Evolutionary conservation across 2,888 invertebrate genomes (phyloP).

Genomic region (Drosophila falleni): DNA sequence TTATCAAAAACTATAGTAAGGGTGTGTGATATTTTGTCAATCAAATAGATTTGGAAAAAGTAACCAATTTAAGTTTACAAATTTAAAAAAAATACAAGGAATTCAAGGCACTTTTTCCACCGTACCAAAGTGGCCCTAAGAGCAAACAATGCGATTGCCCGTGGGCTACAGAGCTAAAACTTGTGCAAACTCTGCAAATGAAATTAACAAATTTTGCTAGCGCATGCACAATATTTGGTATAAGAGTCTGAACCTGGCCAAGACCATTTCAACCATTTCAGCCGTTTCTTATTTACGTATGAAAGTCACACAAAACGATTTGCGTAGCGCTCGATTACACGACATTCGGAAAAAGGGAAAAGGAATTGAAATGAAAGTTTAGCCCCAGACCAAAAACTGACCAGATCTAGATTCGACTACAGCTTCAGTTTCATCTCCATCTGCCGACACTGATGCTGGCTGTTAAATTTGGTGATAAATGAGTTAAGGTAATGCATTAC

Average conservation of each 20-base stretch:
- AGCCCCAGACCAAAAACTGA: conserved; percentile 2
- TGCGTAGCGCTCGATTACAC: conserved; percentile 69
- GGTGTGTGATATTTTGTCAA: too few relatives aligned
- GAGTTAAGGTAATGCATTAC: conserved; percentile 78
- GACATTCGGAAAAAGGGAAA: conserved; percentile 12
- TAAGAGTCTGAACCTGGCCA: conserved; percentile 1
- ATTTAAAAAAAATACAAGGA: not conserved
- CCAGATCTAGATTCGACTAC: conserved; percentile 1
- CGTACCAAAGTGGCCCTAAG: conserved; percentile 12
- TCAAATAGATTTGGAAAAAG: too few relatives aligned
- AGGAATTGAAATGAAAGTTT: not conserved
- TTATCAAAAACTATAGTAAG: too few relatives aligned
- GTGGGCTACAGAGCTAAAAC: conserved; percentile 21
- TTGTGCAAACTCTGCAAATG: conserved; percentile 77
- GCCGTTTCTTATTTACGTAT: conserved; percentile 68
- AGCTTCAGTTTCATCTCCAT: not conserved
- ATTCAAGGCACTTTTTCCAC: not conserved
- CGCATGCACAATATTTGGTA: conserved; percentile 64
- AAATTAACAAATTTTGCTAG: conserved; percentile 76
- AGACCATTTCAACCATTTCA: conserved; percentile 15
- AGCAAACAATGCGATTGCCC: conserved; percentile 49
- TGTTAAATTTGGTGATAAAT: conserved; percentile 77
- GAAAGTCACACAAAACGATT: conserved; percentile 80
- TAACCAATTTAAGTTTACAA: not conserved
- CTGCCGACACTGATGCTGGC: conserved; percentile 28